Base-by-base conservation (phyloP, 2,888 invertebrate genomes). In the Nemapogon koenigi region DNA sequence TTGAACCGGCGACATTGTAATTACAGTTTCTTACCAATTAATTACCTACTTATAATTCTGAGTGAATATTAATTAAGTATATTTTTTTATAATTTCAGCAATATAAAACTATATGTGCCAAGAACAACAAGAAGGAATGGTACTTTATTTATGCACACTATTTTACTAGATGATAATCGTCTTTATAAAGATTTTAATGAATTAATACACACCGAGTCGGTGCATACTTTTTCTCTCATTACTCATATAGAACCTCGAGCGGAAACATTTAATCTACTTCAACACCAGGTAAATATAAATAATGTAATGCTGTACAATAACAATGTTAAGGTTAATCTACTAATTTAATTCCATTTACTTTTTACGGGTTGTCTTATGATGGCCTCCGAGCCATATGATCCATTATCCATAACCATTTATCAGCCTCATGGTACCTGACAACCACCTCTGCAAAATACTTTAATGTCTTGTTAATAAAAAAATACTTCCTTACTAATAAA, bases 61-160 rank as follows among this genome's bases (percentile, higher is more conserved):
- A 16, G 26, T 29, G 19, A 35, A 31, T 13, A 31, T 18, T 19
- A 10, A 38, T 33, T 27, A 43, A 18, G 37, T 26, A 31, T 42
- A 35, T 27, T 39, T 46, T 2, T 43, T 37, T 39, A 31, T 15
- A 15, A 31, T 57, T 56, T 29, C 58, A 92, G 92, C 51, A 81
- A 83, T 35, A 55, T 92, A 16, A 76, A 72, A 37, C 62, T 96
- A 37, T 81, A 84, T 45, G 72, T 96, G 45, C 91, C 94, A 3
- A 64, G 71, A 15, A 84, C 84, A 59, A 91, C 90, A 0, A 81
- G 90, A 10, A 84, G 86, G 40, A 97, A 97, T 81, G 97, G 96
- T 1, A 89, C 90, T 4, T 59, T 97, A 31, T 89, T 81, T 56
- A 82, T 94, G 55, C 91, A 94, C 62, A 83, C 89, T 2, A 81